These are phyloP conservation scores for Melopsittacus undulatus DNA, from an alignment of 2,797 vertebrate genomes.

Conservation along the genomic window DNA sequence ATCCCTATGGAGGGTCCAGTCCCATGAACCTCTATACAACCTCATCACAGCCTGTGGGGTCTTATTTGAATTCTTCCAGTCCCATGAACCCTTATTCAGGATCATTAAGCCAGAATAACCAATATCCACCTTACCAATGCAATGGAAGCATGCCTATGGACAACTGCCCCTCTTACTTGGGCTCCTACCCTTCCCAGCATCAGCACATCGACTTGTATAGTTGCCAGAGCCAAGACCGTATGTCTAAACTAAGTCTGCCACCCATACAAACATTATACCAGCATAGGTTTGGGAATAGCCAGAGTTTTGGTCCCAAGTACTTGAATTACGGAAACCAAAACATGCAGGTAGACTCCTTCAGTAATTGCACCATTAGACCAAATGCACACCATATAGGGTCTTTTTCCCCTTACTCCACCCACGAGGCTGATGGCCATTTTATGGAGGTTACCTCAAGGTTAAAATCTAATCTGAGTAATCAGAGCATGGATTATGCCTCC, in stretches of 20 bases:
- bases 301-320: conserved; percentile 85
- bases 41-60: conserved; percentile 80
- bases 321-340: conserved; percentile 85
- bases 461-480: conserved; percentile 73
- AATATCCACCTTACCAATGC: conserved; percentile 88
- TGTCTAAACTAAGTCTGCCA: conserved; percentile 78
- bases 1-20: conserved; percentile 79
- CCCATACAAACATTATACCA: conserved; percentile 85
- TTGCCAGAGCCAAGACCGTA: conserved; percentile 81
- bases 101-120: conserved; percentile 78
- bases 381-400: conserved; percentile 79
- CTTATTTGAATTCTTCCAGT: conserved; percentile 89
- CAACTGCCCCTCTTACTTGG: conserved; percentile 80
- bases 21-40: conserved; percentile 82
- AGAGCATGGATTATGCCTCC: conserved; percentile 79
- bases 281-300: conserved; percentile 85
- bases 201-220: conserved; percentile 88
- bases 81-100: conserved; percentile 80
- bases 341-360: conserved; percentile 88
- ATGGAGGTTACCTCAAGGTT: conserved; percentile 81
- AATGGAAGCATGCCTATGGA: conserved; percentile 88
- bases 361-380: conserved; percentile 80
- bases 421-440: conserved; percentile 80
- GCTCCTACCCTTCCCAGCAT: conserved; percentile 84
- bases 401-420: conserved; percentile 81